Evolutionary conservation across 1,140 invertebrate genomes (phyloP).

Genomic region (Drosophila pruinosa): DNA sequence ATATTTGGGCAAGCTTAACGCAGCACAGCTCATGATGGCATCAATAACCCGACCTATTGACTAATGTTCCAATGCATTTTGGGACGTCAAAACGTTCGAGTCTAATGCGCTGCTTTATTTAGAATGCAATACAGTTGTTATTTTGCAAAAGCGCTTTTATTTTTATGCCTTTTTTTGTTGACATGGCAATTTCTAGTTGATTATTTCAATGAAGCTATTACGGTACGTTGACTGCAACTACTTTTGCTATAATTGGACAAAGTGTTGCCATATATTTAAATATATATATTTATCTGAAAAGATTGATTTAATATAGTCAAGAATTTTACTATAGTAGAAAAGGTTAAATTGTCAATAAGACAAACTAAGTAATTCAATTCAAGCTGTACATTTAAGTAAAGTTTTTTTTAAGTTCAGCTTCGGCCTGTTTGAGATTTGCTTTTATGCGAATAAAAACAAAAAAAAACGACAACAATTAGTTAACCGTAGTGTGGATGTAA

Average conservation of each 20-base stretch:
- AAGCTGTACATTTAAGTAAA: too few species aligned
- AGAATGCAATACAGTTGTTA: slow-evolving; percentile 8
- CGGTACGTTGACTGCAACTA: not conserved
- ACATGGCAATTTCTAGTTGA: slow-evolving; percentile 20
- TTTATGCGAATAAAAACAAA: not conserved
- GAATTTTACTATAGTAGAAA: too few species aligned
- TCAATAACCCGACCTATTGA: slow-evolving; percentile 13
- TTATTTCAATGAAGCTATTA: slow-evolving; percentile 33
- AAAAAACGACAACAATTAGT: not conserved
- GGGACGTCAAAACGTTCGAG: not conserved
- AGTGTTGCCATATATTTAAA: too few species aligned
- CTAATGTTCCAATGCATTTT: slow-evolving; percentile 32
- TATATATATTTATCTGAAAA: too few species aligned
- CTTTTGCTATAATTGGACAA: too few species aligned
- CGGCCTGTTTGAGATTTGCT: not conserved
- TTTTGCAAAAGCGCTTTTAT: not conserved
- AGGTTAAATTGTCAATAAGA: too few species aligned
- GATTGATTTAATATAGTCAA: too few species aligned
- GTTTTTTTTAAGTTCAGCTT: not conserved
- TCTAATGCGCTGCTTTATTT: slow-evolving; percentile 14
- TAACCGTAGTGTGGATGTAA: slow-evolving; percentile 3
- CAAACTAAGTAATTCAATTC: too few species aligned
- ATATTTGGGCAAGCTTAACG: not conserved
- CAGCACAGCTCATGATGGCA: not conserved
- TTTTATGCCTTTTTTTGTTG: not conserved